Conservation (phyloP, 2,888 invertebrate genomes). For the Protula sp. region DNA sequence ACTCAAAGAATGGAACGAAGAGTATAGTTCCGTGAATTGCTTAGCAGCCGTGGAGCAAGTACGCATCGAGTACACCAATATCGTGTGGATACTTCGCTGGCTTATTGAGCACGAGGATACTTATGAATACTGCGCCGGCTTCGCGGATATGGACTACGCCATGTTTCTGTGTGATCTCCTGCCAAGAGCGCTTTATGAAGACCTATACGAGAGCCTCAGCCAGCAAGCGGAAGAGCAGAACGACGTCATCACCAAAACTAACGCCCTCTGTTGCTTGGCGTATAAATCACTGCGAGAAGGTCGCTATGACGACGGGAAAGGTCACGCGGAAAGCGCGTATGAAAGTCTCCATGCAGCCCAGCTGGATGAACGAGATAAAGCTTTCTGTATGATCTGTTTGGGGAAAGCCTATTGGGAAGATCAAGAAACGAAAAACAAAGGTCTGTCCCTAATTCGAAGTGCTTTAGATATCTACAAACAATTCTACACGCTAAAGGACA, state of each 20-base stretch:
- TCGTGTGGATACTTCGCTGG: slow-evolving; percentile 7
- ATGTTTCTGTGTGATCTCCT: slow-evolving; percentile 7
- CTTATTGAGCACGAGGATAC: slow-evolving; percentile 11
- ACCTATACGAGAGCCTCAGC: slow-evolving; percentile 8
- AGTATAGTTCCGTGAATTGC: slow-evolving; percentile 6
- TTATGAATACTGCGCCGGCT: slow-evolving; percentile 3
- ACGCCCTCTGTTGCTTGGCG: slow-evolving; percentile 14
- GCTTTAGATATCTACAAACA: slow-evolving; percentile 19
- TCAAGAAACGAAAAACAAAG: slow-evolving; percentile 3
- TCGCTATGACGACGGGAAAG: slow-evolving; percentile 1
- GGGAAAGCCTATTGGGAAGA: slow-evolving; percentile 9
- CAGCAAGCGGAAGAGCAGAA: slow-evolving; percentile 4
- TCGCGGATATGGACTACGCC: slow-evolving; percentile 4
- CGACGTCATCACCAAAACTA: slow-evolving; percentile 1
- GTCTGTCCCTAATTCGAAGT: slow-evolving; percentile 7
- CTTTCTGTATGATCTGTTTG: slow-evolving; percentile 11
- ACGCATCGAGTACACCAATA: slow-evolving; percentile 10
- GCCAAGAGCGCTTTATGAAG: slow-evolving; percentile 1
- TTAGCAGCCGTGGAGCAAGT: slow-evolving; percentile 4
- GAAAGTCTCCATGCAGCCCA: slow-evolving; percentile 3
- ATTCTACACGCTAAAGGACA: slow-evolving; percentile 5
- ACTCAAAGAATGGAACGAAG: background rate
- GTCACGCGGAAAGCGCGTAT: slow-evolving; percentile 3
- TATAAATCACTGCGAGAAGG: slow-evolving; percentile 7
- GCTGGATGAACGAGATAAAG: slow-evolving; percentile 5